A percentile compares a stretch with the other conserved stretches of the same genome.
These are phyloP conservation scores for Phragmatobia fuliginosa DNA, from an alignment of 2,888 invertebrate genomes.

Conservation along the genomic window DNA sequence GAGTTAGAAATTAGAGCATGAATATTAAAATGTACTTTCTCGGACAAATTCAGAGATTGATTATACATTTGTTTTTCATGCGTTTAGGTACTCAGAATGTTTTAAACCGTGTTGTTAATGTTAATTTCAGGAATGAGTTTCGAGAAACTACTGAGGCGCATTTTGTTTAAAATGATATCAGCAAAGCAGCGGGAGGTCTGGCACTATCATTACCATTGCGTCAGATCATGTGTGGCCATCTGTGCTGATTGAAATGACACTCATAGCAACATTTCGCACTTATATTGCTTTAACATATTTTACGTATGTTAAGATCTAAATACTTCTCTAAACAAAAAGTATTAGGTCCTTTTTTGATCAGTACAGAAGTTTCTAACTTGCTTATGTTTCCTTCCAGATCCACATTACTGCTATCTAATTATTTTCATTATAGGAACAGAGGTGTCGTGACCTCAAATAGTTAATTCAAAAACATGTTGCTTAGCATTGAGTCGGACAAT, in stretches of 20 bases:
- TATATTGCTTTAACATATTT: slow-evolving; percentile 18
- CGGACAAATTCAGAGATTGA: neutral
- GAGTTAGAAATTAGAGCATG: neutral
- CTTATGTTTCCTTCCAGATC: neutral
- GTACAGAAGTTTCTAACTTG: neutral
- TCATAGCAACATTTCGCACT: slow-evolving; percentile 37
- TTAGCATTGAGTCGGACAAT: too few relatives aligned
- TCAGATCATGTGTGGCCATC: slow-evolving; percentile 58
- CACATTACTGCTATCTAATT: too few relatives aligned
- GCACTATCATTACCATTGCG: slow-evolving; percentile 56
- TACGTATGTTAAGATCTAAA: neutral
- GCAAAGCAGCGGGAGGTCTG: slow-evolving; percentile 48
- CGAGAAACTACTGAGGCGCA: slow-evolving; percentile 30
- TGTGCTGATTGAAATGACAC: slow-evolving; percentile 42
- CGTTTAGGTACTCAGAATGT: neutral
- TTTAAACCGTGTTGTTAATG: neutral
- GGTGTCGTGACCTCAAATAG: neutral
- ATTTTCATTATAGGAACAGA: neutral
- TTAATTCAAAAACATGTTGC: too few relatives aligned
- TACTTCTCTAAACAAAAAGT: too few relatives aligned
- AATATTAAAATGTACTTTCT: too few relatives aligned
- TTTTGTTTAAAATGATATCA: slow-evolving; percentile 41
- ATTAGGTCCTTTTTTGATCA: neutral
- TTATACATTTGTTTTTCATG: too few relatives aligned
- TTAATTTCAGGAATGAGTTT: slow-evolving; percentile 6